These are phyloP conservation scores for Microplitis manilae DNA, from an alignment of 2,888 invertebrate species.

Conservation along the genomic window DNA sequence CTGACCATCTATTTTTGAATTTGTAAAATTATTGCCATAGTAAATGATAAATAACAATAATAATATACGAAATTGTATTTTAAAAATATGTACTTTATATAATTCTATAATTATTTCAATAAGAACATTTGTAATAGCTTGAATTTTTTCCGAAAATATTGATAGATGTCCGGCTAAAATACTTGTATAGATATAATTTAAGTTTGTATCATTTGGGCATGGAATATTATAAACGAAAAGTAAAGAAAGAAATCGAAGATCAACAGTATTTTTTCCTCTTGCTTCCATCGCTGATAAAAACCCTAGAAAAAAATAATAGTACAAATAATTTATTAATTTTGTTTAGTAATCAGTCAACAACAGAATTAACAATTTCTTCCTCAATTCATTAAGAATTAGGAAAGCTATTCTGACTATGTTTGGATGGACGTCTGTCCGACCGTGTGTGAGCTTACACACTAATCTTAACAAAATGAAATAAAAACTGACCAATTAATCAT, in stretches of 20 bases:
- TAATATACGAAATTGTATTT: constrained; percentile 10
- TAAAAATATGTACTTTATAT: constrained; percentile 77
- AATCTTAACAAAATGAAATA: not conserved
- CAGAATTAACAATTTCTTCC: no score
- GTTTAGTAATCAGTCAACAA: not conserved
- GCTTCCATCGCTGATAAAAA: constrained; percentile 91
- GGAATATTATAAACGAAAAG: constrained; percentile 90
- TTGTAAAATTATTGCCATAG: no score
- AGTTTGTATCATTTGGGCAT: constrained; percentile 84
- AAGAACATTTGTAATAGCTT: constrained; percentile 78
- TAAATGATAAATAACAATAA: constrained; percentile 38
- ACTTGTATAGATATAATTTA: constrained; percentile 86
- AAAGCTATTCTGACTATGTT: no score
- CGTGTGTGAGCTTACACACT: no score
- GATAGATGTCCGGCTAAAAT: constrained; percentile 86
- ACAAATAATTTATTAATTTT: not conserved
- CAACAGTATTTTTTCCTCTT: constrained; percentile 91
- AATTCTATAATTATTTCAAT: constrained; percentile 86
- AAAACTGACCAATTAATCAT: not conserved
- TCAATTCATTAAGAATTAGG: not conserved
- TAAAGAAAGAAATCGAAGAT: constrained; percentile 92
- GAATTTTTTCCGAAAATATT: constrained; percentile 79
- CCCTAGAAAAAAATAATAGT: constrained; percentile 65
- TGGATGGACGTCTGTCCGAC: no score
- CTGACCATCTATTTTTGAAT: constrained; percentile 76